Conservation (phyloP, 2,113 vertebrate species). For the Cnemophilus loriae region DNA sequence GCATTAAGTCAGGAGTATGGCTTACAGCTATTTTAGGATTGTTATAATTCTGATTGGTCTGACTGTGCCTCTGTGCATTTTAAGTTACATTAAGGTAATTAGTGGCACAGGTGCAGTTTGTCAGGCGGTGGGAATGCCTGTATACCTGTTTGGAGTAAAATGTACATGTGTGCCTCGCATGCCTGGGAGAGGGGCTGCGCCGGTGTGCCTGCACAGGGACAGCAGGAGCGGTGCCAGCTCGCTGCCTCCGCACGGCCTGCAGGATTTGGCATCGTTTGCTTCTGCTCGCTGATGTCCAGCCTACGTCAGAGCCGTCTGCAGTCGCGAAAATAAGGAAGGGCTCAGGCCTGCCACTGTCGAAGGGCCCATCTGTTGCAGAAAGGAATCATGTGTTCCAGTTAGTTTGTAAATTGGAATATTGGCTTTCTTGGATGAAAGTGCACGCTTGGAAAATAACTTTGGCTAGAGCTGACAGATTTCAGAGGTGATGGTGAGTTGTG, state of each 20-base stretch:
- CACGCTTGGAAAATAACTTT: neutral
- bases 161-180: accelerated
- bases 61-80: neutral
- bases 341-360: accelerated
- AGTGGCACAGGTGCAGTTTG: neutral
- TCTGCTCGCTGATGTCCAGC: neutral
- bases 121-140: neutral
- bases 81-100: neutral
- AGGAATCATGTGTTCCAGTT: neutral
- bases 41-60: neutral
- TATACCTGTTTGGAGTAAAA: neutral
- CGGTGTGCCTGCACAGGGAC: neutral
- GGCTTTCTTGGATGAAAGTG: neutral
- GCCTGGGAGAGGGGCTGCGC: neutral
- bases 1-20: neutral
- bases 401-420: neutral
- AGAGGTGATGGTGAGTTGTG: neutral
- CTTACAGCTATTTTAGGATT: neutral
- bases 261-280: neutral
- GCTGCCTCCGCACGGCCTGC: accelerated
- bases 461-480: neutral
- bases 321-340: neutral
- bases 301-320: neutral
- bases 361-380: neutral
- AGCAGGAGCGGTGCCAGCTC: neutral